Evolutionary conservation across 37 sponge, comb jelly and placozoan species (phyloP).

Genomic region (Beroe forskalii): DNA sequence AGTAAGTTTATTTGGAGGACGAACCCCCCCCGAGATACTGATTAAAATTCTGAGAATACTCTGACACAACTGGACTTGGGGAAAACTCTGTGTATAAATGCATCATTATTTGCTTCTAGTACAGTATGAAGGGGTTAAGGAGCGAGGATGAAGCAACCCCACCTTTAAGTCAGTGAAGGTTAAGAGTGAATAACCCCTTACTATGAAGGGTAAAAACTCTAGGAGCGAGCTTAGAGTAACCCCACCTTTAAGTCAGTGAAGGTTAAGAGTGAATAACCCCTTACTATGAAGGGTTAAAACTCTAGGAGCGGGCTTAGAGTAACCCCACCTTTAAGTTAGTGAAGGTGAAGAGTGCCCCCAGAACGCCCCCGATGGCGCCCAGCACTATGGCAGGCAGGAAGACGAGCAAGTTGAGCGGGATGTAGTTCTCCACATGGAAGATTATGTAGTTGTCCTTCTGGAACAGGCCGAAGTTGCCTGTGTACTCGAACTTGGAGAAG

Average conservation of each 20-base stretch:
- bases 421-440: constrained; percentile 67
- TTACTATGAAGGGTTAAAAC: too few relatives aligned
- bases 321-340: constrained; percentile 54
- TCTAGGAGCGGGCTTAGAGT: too few relatives aligned
- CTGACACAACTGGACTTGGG: too few relatives aligned
- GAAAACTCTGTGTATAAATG: too few relatives aligned
- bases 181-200: constrained; percentile 46
- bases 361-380: constrained; percentile 66
- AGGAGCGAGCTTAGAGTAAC: too few relatives aligned
- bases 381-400: constrained; percentile 66
- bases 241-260: constrained; percentile 64
- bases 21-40: too few relatives aligned
- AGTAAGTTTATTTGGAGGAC: too few relatives aligned
- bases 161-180: constrained; percentile 67
- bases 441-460: constrained; percentile 67
- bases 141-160: too few relatives aligned
- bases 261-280: constrained; percentile 69
- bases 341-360: constrained; percentile 70
- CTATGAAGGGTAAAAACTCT: too few relatives aligned
- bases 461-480: constrained; percentile 67
- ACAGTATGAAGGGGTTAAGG: too few relatives aligned
- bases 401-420: constrained; percentile 65
- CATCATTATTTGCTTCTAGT: too few relatives aligned
- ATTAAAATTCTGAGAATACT: too few relatives aligned
- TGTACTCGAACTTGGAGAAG: constrained; percentile 65